Evolutionary conservation across 2,113 vertebrate species (phyloP).

Genomic region (Petromus typicus): DNA sequence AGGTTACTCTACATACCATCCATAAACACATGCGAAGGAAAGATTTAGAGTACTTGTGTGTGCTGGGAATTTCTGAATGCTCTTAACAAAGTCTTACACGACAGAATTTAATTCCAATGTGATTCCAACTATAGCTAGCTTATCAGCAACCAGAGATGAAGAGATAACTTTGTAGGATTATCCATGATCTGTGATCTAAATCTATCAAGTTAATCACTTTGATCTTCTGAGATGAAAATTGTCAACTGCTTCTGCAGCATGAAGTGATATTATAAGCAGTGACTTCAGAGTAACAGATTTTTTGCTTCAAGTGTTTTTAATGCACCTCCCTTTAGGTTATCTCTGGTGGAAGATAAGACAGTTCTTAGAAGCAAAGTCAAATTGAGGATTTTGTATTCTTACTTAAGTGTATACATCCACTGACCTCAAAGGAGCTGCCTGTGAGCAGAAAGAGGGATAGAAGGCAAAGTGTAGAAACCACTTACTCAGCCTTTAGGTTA

Average conservation of each 20-base stretch:
- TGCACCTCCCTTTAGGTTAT: conserved; percentile 20
- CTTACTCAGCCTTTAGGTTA: not conserved
- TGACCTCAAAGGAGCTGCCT: not conserved
- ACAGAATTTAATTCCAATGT: not conserved
- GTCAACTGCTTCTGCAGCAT: not conserved
- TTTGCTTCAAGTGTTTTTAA: not conserved
- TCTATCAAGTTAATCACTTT: not conserved
- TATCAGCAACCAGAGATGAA: not conserved
- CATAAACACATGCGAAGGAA: not conserved
- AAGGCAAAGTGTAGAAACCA: not conserved
- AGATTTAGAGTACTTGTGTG: not conserved
- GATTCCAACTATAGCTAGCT: not conserved
- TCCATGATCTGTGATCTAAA: not conserved
- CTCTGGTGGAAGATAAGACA: not conserved
- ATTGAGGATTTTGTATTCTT: conserved; percentile 11
- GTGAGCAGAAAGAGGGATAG: not conserved
- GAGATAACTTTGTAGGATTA: not conserved
- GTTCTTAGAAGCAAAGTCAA: not conserved
- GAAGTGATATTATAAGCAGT: not conserved
- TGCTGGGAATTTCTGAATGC: not conserved
- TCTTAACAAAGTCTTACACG: not conserved
- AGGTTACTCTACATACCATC: not conserved
- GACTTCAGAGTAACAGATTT: conserved; percentile 3
- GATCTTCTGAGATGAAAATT: not conserved
- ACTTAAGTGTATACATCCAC: not conserved